Evolutionary conservation across 2,113 vertebrate species (phyloP).

Genomic region (Lepus americanus): DNA sequence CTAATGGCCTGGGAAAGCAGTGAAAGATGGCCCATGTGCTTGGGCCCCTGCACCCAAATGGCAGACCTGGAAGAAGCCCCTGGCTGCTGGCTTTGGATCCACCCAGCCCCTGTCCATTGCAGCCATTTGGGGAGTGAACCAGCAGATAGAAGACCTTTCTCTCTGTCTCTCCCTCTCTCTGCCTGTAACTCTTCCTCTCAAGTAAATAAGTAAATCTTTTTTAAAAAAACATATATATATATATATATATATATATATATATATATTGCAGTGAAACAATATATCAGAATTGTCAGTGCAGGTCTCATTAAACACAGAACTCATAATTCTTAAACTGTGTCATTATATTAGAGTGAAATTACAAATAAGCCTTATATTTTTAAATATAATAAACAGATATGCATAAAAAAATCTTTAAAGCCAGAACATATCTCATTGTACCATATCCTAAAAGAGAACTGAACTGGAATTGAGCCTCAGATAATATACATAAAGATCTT

Average conservation of each 20-base stretch:
- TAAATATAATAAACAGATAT: constrained; percentile 16
- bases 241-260: not conserved
- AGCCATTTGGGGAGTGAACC: no score
- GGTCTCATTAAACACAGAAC: constrained; percentile 44
- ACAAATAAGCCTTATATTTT: not conserved
- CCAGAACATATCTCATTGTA: not conserved
- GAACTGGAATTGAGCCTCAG: not conserved
- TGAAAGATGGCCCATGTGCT: no score
- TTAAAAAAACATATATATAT: no score
- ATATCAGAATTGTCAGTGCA: not conserved
- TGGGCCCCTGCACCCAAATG: no score
- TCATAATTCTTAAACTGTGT: constrained; percentile 25
- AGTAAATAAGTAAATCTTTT: no score
- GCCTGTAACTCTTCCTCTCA: no score
- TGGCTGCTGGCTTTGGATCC: no score
- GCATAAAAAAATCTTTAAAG: not conserved
- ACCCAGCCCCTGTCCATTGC: no score
- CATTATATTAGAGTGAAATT: constrained; percentile 24
- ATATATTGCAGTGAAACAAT: not conserved
- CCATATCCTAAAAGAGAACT: not conserved
- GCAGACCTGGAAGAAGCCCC: no score
- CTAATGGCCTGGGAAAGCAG: no score
- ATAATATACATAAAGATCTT: not conserved
- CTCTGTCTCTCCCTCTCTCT: no score
- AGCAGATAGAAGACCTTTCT: no score